Evolutionary conservation across 2,113 vertebrate genomes (phyloP).

Genomic region (Oryctolagus cuniculus): mOryCun1.1 NC_091448.1:13283001-13283500

Average conservation of each 20-base stretch:
- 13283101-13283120: constrained; percentile 13
- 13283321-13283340: constrained; percentile 31
- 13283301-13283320: constrained; percentile 34
- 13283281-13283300: constrained; percentile 48
- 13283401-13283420: not conserved
- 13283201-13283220: constrained; percentile 47
- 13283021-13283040: not conserved
- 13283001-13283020: not conserved
- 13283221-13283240: constrained; percentile 21
- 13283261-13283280: not conserved
- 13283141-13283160: not conserved
- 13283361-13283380: constrained; percentile 5
- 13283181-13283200: not conserved
- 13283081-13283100: constrained; percentile 25
- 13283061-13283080: constrained; percentile 23
- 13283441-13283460: constrained; percentile 25
- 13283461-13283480: constrained; percentile 11
- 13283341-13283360: constrained; percentile 42
- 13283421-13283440: not conserved
- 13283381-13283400: constrained; percentile 11
- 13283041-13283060: not conserved
- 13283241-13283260: constrained; percentile 41
- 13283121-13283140: not conserved
- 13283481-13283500: constrained; percentile 7
- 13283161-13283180: constrained; percentile 47